phyloP scores from a whole-genome alignment of 2,113 vertebrate species.

The Corvus moneduloides region DNA sequence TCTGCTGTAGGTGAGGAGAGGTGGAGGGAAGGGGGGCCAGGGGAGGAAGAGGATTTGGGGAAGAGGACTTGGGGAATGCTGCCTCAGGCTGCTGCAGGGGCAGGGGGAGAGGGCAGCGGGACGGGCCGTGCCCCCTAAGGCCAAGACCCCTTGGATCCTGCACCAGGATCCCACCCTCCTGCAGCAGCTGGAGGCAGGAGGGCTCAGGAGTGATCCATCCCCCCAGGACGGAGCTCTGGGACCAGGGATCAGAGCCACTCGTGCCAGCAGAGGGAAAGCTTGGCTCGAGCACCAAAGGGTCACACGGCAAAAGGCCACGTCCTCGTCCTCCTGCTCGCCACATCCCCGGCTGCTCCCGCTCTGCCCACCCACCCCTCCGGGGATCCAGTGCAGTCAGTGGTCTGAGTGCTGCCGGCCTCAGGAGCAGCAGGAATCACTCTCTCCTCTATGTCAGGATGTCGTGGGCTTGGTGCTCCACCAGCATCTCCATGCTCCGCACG shows the following conservation, averaged over 20 bases:
- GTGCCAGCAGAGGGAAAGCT: not conserved
- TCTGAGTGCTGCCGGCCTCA: constrained; percentile 9
- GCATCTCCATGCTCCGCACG: constrained; percentile 95
- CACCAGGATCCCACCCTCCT: not conserved
- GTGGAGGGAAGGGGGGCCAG: not conserved
- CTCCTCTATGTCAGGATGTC: constrained; percentile 90
- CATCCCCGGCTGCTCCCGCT: not conserved
- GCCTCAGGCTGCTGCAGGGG: not conserved
- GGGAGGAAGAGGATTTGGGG: not conserved
- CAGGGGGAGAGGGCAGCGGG: not conserved
- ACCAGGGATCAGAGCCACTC: not conserved
- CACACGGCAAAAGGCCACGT: constrained; percentile 55
- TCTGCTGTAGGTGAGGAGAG: not conserved
- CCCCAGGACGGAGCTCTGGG: not conserved
- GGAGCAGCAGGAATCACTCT: not conserved
- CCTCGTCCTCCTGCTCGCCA: not conserved
- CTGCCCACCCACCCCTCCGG: not conserved
- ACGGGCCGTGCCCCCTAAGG: not conserved
- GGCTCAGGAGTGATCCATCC: not conserved
- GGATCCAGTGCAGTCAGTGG: constrained; percentile 44
- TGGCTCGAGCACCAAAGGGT: constrained; percentile 58
- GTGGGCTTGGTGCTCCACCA: constrained; percentile 97
- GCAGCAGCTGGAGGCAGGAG: not conserved
- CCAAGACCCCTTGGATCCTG: not conserved
- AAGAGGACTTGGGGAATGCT: not conserved